These are phyloP conservation scores for Porites cylindrica DNA, from an alignment of 92 coral and sea anemone genomes.

Conservation along the genomic window DNA sequence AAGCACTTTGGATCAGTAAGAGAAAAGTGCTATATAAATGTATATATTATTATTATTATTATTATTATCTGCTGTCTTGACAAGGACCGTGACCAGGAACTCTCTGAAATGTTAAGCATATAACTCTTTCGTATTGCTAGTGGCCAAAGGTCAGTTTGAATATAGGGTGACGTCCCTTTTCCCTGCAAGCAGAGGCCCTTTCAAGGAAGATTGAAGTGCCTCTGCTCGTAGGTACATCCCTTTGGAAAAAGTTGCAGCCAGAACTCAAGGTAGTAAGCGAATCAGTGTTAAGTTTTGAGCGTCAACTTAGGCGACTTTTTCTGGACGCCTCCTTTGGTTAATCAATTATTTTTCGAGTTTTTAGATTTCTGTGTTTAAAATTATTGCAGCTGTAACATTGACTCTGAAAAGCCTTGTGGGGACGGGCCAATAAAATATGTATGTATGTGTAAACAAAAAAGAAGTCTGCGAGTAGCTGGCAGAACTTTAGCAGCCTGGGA, in stretches of 20 bases:
- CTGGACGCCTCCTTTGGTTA: not conserved
- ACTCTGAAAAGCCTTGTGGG: too few species aligned
- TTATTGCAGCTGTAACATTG: too few species aligned
- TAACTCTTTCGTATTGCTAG: conserved; percentile 22
- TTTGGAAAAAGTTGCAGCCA: conserved; percentile 25
- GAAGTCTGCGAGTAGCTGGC: too few species aligned
- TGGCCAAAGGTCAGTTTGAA: conserved; percentile 24
- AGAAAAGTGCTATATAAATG: too few species aligned
- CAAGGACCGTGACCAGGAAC: not conserved
- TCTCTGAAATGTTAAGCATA: conserved; percentile 17
- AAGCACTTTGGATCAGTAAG: too few species aligned
- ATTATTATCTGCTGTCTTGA: conserved; percentile 1
- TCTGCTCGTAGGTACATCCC: conserved; percentile 12
- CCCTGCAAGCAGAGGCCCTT: conserved; percentile 29
- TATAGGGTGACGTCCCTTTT: conserved; percentile 17
- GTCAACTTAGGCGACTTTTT: not conserved
- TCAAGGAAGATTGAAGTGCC: conserved; percentile 1
- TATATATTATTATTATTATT: too few species aligned
- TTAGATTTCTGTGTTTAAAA: too few species aligned
- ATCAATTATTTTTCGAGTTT: not conserved
- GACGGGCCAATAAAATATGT: too few species aligned
- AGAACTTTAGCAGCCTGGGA: too few species aligned
- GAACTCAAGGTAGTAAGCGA: conserved; percentile 4
- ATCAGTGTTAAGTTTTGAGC: not conserved
- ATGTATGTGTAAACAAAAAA: too few species aligned